phyloP scores from a whole-genome alignment of 2,888 invertebrate genomes.

The Tanypteryx hageni region DNA sequence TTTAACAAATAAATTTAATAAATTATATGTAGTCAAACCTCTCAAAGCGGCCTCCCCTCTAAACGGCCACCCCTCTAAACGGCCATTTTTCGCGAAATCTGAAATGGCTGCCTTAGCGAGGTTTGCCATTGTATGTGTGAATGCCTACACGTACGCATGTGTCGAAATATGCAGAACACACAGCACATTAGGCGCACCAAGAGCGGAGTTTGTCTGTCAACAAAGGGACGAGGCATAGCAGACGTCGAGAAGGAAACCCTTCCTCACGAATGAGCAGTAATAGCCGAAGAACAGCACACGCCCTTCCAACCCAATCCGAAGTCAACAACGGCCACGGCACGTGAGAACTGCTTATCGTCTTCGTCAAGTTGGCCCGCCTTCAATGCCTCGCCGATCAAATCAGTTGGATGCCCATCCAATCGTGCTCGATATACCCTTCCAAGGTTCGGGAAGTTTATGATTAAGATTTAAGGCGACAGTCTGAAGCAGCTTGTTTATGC shows the following conservation, averaged over 20 bases:
- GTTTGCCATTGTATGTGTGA: no score
- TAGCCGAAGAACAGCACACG: neutral
- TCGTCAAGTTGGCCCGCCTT: neutral
- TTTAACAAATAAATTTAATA: no score
- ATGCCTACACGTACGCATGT: no score
- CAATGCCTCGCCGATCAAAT: no score
- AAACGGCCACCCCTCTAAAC: no score
- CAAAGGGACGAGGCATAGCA: neutral
- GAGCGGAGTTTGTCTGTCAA: neutral
- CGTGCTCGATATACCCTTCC: neutral
- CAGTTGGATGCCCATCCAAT: neutral
- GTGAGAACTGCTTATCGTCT: neutral
- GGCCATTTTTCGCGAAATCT: no score
- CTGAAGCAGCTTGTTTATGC: neutral
- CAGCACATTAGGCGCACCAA: no score
- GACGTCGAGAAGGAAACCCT: neutral
- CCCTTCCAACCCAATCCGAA: neutral
- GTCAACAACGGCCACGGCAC: neutral
- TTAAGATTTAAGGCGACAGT: neutral
- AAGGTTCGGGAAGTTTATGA: neutral
- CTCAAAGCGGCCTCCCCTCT: no score
- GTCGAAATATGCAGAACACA: no score
- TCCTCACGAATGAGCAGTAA: constrained; percentile 8
- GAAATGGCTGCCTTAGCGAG: no score
- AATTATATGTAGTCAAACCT: no score